Base-by-base conservation (phyloP, 2,888 invertebrate genomes). In the Eulithis prunata region DNA sequence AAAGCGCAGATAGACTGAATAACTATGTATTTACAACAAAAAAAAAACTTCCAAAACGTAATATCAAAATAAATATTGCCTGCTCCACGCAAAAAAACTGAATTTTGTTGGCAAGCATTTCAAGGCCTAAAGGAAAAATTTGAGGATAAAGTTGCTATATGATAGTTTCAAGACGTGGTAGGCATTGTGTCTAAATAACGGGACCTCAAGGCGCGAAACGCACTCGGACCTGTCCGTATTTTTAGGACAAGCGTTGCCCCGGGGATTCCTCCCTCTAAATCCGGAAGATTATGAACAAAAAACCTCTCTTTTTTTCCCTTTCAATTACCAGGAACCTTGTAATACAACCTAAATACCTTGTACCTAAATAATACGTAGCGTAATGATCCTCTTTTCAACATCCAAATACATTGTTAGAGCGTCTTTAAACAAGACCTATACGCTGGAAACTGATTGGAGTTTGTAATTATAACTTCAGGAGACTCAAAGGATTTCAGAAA, bases 201-300 rank as follows among this genome's bases (percentile, higher is more conserved):
- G 41, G 5, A 10, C 10, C 10, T 41, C 10, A 41, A 41, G 1
- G 41, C 10, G 41, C 2, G 41, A 41, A 41, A 10, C 10, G 41
- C 8, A 41, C 41, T 10, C 41, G 6, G 32, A 32, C 32, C 32
- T 32, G 32, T 8, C 10, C 10, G 47, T 49, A 11, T 62, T 66
- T 64, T 68, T 65, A 21, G 62, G 60, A 65, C 64, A 60, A 67
- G 67, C 57, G 60, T 64, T 57, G 70, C 70, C 67, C 57, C 36
- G 21, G 62, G 64, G 70, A 62, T 53, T 51, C 60, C 41, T 60
- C 36, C 46, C 21, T 56, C 57, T 32, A 52, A 56, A 56, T 56
- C 53, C 60, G 52, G 45, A 43, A 51, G 57, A 57, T 64, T 57
- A 46, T 52, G 28, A 14, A 41, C 32, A 66, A 54, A 62, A 63